Evolutionary conservation across 2,113 vertebrate genomes (phyloP).

Genomic region (Rhagologus leucostigma): DNA sequence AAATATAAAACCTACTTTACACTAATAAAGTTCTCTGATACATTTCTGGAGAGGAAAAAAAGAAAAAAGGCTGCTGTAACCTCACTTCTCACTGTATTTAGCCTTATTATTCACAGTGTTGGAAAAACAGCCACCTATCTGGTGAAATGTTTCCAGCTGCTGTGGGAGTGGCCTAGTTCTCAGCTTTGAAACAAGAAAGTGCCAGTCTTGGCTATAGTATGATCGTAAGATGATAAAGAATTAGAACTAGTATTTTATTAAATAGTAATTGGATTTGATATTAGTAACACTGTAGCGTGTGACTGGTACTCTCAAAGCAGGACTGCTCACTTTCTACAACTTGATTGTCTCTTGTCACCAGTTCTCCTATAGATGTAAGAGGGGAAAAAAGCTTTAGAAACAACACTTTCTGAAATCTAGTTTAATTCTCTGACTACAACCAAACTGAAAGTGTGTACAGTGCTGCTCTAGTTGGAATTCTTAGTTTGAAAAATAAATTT

Average conservation of each 20-base stretch:
- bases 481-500: neutral
- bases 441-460: neutral
- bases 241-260: neutral
- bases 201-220: neutral
- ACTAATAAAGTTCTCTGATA: constrained; percentile 19
- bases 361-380: neutral
- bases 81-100: neutral
- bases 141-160: constrained; percentile 3
- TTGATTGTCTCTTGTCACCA: neutral
- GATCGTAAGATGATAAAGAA: neutral
- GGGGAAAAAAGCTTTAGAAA: neutral
- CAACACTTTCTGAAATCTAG: neutral
- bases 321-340: neutral
- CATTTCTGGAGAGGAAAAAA: neutral
- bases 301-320: neutral
- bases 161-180: constrained; percentile 11
- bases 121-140: constrained; percentile 32
- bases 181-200: constrained; percentile 4
- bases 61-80: neutral
- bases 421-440: neutral
- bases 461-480: neutral
- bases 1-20: constrained; percentile 76
- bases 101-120: neutral
- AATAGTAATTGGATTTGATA: neutral
- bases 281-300: neutral